These are phyloP conservation scores for Biston betularia DNA, from an alignment of 2,888 invertebrate genomes.

Conservation along the genomic window DNA sequence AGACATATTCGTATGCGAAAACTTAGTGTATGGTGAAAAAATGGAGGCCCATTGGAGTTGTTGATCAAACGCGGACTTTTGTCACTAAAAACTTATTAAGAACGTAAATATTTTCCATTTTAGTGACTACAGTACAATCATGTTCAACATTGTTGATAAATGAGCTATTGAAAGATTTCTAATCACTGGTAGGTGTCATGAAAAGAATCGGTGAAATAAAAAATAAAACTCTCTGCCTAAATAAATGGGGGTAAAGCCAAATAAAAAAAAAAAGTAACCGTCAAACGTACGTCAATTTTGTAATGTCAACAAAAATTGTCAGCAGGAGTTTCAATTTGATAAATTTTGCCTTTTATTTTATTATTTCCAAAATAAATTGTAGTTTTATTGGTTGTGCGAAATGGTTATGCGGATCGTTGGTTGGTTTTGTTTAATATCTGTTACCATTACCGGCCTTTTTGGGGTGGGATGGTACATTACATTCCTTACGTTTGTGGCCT, in stretches of 20 bases:
- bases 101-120: too few relatives aligned
- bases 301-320: conserved; percentile 44
- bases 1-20: too few relatives aligned
- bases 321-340: conserved; percentile 38
- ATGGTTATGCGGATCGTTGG: conserved; percentile 68
- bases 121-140: too few relatives aligned
- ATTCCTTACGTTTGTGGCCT: conserved; percentile 69
- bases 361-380: conserved; percentile 46
- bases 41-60: too few relatives aligned
- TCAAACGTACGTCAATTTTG: background rate
- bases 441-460: conserved; percentile 73
- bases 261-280: background rate
- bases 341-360: conserved; percentile 54
- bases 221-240: too few relatives aligned
- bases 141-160: too few relatives aligned
- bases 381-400: conserved; percentile 29
- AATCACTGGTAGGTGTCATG: too few relatives aligned
- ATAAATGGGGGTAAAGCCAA: background rate
- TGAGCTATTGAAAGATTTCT: too few relatives aligned
- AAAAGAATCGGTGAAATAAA: too few relatives aligned
- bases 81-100: too few relatives aligned
- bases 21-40: too few relatives aligned
- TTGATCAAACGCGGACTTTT: too few relatives aligned
- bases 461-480: conserved; percentile 76
- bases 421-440: conserved; percentile 77